These are phyloP conservation scores for Gymnoscopelus microlampas DNA, from an alignment of 2,797 vertebrate species.

Conservation along the genomic window DNA sequence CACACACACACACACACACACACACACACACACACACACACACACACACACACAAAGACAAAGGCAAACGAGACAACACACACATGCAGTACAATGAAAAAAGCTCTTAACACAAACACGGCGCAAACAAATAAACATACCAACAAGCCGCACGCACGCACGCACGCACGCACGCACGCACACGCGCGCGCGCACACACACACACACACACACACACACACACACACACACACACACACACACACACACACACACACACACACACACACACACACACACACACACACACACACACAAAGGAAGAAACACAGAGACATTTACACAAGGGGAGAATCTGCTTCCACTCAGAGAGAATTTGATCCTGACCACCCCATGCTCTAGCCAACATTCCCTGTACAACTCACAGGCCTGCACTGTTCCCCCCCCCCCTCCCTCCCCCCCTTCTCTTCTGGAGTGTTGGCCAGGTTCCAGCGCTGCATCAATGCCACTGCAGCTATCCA, in stretches of 20 bases:
- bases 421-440: neutral
- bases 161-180: neutral
- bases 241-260: slow-evolving; percentile 2
- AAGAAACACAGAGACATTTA: too few relatives aligned
- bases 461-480: slow-evolving; percentile 1
- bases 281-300: neutral
- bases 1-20: neutral
- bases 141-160: neutral
- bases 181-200: neutral
- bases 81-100: too few relatives aligned
- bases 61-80: too few relatives aligned
- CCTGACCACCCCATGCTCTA: slow-evolving; percentile 25
- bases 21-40: neutral
- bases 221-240: neutral
- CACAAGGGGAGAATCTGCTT: slow-evolving; percentile 2
- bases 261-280: neutral
- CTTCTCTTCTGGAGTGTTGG: neutral
- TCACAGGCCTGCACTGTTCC: slow-evolving; percentile 11
- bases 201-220: neutral
- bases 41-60: neutral
- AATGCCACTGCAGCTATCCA: neutral
- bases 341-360: slow-evolving; percentile 19
- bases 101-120: too few relatives aligned
- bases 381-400: slow-evolving; percentile 31
- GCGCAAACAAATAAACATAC: too few relatives aligned